Percentiles rank a stretch among this genome's conserved stretches.
Evolutionary conservation across 2,113 vertebrate genomes (phyloP).

Genomic region (Numida meleagris): DNA sequence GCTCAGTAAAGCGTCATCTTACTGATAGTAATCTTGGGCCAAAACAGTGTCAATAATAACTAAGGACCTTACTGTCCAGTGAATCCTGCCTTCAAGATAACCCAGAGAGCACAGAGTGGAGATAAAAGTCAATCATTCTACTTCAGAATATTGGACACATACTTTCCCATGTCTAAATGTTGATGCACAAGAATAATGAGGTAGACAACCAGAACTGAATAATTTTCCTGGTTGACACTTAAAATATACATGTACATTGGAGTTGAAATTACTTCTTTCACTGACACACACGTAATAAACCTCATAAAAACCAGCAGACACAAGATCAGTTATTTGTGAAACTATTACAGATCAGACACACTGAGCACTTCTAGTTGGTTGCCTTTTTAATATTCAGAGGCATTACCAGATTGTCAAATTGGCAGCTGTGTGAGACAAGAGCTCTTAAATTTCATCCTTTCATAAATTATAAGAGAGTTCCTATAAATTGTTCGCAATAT

Average conservation of each 20-base stretch:
- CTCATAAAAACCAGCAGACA: background rate
- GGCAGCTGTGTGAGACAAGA: background rate
- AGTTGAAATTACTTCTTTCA: background rate
- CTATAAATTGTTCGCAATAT: background rate
- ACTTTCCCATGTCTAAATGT: background rate
- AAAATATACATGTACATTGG: background rate
- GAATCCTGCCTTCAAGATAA: background rate
- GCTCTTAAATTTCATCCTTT: background rate
- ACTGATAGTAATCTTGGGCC: background rate
- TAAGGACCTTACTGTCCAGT: background rate
- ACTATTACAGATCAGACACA: background rate
- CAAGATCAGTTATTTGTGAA: background rate
- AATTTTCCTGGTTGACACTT: background rate
- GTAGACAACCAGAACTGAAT: background rate
- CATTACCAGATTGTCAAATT: background rate
- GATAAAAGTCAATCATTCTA: background rate
- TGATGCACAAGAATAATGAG: fast-evolving
- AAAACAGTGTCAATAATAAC: background rate
- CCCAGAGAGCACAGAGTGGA: background rate
- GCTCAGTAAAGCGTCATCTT: background rate
- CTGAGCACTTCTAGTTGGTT: background rate
- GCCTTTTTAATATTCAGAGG: background rate
- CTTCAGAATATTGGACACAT: background rate
- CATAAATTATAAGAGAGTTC: background rate
- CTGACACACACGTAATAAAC: background rate